Base-by-base conservation (phyloP, 2,888 invertebrate species). In the Polydrusus cervinus region DNA sequence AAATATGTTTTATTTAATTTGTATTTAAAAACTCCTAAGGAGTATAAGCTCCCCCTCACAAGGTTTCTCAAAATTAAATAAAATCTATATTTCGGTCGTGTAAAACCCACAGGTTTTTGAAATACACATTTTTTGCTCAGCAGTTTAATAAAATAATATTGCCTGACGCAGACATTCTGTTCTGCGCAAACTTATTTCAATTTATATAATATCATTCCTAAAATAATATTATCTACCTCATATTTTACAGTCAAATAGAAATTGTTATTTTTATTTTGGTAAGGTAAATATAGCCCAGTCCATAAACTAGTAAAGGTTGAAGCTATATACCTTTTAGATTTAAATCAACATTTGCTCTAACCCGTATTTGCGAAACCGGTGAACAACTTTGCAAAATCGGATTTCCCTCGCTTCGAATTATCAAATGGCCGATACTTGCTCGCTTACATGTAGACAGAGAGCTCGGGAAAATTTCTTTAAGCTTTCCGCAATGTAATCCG, bases 171-270 rank as follows among this genome's bases (percentile, higher is more conserved):
- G 78, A 80, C 76, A 78, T 82, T 82, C 82, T 84, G 84, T 84
- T 85, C 84, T 84, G 84, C 81, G 77, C 81, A 83, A 85, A 84
- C 25, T 25, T 25, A 25, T 25, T 25, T 25, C 25, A 5, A 25
- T 25, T 25, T 5, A 5, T 25, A 3, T 25, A n/a, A n/a, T n/a
- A 5, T 25, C 5, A 25, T 25, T 25, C 5, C 25, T 25, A 25
- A 25, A 25, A 1, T 25, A 25, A 25, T 5, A 25, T 25, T 25
- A 25, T 25, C 1, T n/a, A 30, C 7, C 30, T 30, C 30, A 30
- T 30, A 5, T 30, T 10, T 9, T 34, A 34, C 34, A 34, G 5
- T 34, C 10, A 34, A 34, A 34, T 9, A 34, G 3, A 8, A 34
- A 9, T 8, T 10, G 10, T 34, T 34, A 34, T 8, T 34, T 8